Percentiles rank a stretch among this genome's conserved stretches.
phyloP scores from a whole-genome alignment of 2,888 invertebrate species.

The Bruchidius siliquastri region DNA sequence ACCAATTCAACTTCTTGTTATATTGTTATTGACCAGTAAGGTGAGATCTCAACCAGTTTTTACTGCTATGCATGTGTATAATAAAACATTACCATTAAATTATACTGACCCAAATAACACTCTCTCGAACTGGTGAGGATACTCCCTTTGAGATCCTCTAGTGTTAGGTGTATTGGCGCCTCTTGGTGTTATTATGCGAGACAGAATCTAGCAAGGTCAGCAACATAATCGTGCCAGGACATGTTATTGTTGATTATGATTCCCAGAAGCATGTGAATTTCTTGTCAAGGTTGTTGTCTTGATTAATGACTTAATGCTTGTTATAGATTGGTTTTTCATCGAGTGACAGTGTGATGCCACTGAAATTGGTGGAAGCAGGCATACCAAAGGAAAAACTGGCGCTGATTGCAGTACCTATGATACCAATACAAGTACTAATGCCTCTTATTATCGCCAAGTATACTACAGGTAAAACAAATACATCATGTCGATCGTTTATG shows the following conservation, averaged over 20 bases:
- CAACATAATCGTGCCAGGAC: too few relatives aligned
- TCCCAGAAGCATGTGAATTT: too few relatives aligned
- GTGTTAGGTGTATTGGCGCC: too few relatives aligned
- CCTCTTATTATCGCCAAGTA: slow-evolving; percentile 74
- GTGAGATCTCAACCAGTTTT: slow-evolving; percentile 51
- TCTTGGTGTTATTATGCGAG: too few relatives aligned
- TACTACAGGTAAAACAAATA: slow-evolving; percentile 40
- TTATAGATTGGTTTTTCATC: slow-evolving; percentile 90
- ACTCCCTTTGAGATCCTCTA: too few relatives aligned
- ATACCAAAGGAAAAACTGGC: slow-evolving; percentile 94
- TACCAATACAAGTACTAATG: slow-evolving; percentile 85
- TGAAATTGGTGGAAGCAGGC: slow-evolving; percentile 94
- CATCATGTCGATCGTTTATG: too few relatives aligned
- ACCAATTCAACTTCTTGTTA: slow-evolving; percentile 71
- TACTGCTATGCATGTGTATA: background rate
- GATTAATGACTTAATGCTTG: background rate
- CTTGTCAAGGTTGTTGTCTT: too few relatives aligned
- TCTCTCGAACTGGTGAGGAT: too few relatives aligned
- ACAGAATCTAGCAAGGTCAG: too few relatives aligned
- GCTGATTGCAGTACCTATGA: slow-evolving; percentile 85
- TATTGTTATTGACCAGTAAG: slow-evolving; percentile 86
- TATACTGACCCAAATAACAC: too few relatives aligned
- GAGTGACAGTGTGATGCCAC: slow-evolving; percentile 88
- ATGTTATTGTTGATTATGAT: too few relatives aligned
- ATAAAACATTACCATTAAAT: too few relatives aligned